Evolutionary conservation across 1,140 invertebrate species (phyloP), one percentile per base, ranked within the genome.

Genomic region (Oreohelix idahoensis): DNA sequence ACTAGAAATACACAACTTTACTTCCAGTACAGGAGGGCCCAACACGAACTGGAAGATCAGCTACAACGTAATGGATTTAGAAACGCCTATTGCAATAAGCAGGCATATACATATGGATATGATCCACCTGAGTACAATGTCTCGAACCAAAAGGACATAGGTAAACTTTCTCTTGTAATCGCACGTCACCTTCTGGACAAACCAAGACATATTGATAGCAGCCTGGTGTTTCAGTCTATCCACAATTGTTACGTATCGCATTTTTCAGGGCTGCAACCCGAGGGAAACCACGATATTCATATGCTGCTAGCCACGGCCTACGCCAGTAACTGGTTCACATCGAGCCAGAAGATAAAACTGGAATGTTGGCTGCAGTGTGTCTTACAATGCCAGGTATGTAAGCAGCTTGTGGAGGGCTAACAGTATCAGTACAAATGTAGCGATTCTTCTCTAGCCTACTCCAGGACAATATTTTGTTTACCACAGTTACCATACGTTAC

Each of bases 281-380:
- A 88, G 32, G 87, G 79, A 63, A 86, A 88, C 73, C 86, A 91
- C 53, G 90, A 91, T 81, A 88, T 91, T 5, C 90, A 92, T 78
- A 91, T 92, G 90, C 86, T 92, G 0, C 77, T 91, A n/a, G 90
- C 91, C 23, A 91, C 90, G 15, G 86, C 91, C 0, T 88, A 88
- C 58, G 90, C 90, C 42, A 88, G 91, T 82, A 89, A 89, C 73
- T 91, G 90, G 91, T 92, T 92, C 81, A 82, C 83, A 23, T 76
- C 89, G 26, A 79, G 71, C 35, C 89, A 90, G 73, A 80, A 87
- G 42, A 78, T 86, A 15, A 88, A 85, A n/a, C 81, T 91, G 5
- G 84, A 86, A 23, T 87, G 86, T 81, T 92, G 90, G 90, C 74
- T 91, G 49, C 89, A 90, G 77, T 86, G 85, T 53, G 85, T 92